A percentile compares a stretch with the other conserved stretches of the same genome.
Evolutionary conservation across 1,140 invertebrate genomes (phyloP).

Genomic region (Lineus longissimus): DNA sequence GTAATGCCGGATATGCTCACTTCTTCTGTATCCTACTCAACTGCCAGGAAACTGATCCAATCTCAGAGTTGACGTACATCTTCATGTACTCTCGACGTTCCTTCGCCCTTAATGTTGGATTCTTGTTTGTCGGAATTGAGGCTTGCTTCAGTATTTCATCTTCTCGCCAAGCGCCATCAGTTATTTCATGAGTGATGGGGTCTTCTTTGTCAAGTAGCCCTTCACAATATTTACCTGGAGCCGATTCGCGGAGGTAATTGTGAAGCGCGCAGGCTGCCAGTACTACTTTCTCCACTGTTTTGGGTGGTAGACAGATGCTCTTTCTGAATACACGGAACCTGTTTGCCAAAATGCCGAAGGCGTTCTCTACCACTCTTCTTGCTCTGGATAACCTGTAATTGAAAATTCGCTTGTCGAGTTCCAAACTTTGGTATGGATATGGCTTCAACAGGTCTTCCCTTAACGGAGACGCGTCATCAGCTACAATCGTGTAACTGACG

Average conservation of each 20-base stretch:
- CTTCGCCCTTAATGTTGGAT: neutral
- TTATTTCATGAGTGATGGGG: neutral
- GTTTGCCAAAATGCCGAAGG: neutral
- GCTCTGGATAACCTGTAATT: neutral
- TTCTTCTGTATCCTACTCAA: too few species aligned
- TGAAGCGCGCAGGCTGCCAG: neutral
- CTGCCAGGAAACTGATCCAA: too few species aligned
- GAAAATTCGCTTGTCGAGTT: too few species aligned
- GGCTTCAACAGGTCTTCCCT: too few species aligned
- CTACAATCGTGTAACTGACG: too few species aligned
- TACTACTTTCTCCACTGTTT: neutral
- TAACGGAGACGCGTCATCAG: too few species aligned
- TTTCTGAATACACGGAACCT: neutral
- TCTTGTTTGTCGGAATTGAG: neutral
- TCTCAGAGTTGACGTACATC: too few species aligned
- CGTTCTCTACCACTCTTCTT: neutral
- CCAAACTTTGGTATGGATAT: too few species aligned
- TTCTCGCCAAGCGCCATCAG: neutral
- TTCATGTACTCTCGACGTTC: neutral
- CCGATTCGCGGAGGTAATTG: neutral
- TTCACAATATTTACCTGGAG: neutral
- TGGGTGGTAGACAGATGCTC: neutral
- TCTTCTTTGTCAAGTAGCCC: neutral
- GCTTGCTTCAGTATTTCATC: neutral
- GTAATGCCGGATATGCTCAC: too few species aligned